Percentiles rank a stretch among this genome's conserved stretches.
These are phyloP conservation scores for Stenolophus ochropezus DNA, from an alignment of 2,888 invertebrate species.

Conservation along the genomic window DNA sequence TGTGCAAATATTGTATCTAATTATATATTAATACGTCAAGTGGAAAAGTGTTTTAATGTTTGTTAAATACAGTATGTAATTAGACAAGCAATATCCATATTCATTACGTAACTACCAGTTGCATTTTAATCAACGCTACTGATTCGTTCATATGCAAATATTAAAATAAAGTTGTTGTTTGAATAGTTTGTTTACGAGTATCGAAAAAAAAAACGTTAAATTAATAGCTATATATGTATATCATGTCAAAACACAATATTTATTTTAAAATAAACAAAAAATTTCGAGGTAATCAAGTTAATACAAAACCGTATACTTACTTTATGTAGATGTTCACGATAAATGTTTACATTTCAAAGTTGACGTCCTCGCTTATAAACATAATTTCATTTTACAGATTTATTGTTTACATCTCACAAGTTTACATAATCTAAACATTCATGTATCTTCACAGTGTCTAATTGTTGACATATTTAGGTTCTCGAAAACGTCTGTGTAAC, in stretches of 20 bases:
- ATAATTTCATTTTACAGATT: background rate
- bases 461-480: background rate
- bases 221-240: background rate
- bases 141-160: background rate
- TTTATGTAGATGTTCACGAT: background rate
- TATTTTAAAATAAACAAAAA: constrained; percentile 11
- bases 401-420: constrained; percentile 15
- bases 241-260: background rate
- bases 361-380: constrained; percentile 24
- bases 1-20: background rate
- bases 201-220: background rate
- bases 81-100: background rate
- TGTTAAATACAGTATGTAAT: background rate
- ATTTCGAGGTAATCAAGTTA: background rate
- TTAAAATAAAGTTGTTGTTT: background rate
- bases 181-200: background rate
- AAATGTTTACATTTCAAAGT: constrained; percentile 19
- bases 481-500: background rate
- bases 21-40: background rate
- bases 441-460: background rate
- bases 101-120: background rate
- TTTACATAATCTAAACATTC: background rate
- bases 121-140: background rate
- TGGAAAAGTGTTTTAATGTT: constrained; percentile 28
- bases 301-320: background rate